Conservation (phyloP, 2,888 invertebrate genomes). For the Caenorhabditis plicata region DNA sequence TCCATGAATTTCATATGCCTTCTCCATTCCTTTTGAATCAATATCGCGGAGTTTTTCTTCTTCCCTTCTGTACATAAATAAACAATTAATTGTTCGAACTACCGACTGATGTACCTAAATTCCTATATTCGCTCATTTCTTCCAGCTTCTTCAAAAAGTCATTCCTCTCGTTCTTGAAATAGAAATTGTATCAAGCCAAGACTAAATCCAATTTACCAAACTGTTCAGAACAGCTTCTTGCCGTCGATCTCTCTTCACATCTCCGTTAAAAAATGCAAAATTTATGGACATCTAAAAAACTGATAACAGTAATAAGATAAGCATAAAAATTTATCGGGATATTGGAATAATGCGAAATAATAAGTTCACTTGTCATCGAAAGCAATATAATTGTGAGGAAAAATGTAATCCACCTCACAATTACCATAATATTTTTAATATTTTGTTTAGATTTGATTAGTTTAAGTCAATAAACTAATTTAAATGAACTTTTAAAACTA, state of each 20-base stretch:
- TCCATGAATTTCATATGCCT: background rate
- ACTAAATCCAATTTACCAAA: slow-evolving; percentile 14
- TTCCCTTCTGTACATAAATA: slow-evolving; percentile 9
- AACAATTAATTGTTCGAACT: slow-evolving; percentile 8
- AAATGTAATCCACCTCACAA: no score
- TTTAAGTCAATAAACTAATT: no score
- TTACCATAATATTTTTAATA: no score
- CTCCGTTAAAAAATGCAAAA: slow-evolving; percentile 34
- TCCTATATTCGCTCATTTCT: background rate
- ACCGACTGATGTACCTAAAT: background rate
- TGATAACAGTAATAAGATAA: slow-evolving; percentile 1
- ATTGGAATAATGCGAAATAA: no score
- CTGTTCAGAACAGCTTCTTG: slow-evolving; percentile 44
- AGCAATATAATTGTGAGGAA: no score
- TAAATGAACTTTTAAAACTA: no score
- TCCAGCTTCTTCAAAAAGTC: slow-evolving; percentile 20
- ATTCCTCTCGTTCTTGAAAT: slow-evolving; percentile 33
- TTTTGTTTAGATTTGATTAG: no score
- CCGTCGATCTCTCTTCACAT: slow-evolving; percentile 22
- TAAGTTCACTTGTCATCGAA: no score
- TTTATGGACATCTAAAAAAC: slow-evolving; percentile 34
- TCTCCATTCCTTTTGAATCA: slow-evolving; percentile 19
- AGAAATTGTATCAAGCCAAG: background rate
- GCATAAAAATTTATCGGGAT: no score
- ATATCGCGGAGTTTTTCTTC: slow-evolving; percentile 5